Evolutionary conservation across 2,113 vertebrate species (phyloP).

Genomic region (Hippocampus comes): DNA sequence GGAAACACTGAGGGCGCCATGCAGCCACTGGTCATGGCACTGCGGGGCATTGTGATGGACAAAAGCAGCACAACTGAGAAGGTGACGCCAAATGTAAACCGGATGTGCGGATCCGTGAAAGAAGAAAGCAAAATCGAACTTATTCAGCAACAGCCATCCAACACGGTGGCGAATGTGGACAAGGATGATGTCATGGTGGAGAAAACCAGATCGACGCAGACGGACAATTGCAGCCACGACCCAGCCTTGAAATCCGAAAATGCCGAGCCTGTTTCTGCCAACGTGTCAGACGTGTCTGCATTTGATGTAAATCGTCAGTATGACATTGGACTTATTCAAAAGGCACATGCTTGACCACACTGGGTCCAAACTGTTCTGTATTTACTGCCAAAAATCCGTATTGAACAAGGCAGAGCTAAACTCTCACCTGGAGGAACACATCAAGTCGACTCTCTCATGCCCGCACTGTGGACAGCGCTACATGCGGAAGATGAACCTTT

Average conservation of each 20-base stretch:
- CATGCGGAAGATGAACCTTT: slow-evolving; percentile 84
- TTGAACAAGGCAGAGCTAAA: slow-evolving; percentile 86
- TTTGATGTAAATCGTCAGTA: slow-evolving; percentile 44
- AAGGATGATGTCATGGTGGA: slow-evolving; percentile 38
- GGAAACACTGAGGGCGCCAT: slow-evolving; percentile 70
- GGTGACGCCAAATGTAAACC: neutral
- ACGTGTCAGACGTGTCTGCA: neutral
- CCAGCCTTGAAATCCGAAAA: neutral
- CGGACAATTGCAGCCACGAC: neutral
- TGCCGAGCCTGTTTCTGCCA: slow-evolving; percentile 25
- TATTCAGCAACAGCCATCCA: slow-evolving; percentile 5
- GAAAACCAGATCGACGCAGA: neutral
- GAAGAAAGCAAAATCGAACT: slow-evolving; percentile 21
- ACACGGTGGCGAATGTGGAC: neutral
- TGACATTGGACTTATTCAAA: slow-evolving; percentile 36
- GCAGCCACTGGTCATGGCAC: slow-evolving; percentile 55
- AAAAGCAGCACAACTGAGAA: slow-evolving; percentile 26
- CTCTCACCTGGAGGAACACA: slow-evolving; percentile 84
- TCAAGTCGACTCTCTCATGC: slow-evolving; percentile 82
- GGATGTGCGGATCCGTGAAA: slow-evolving; percentile 31
- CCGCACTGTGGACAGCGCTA: slow-evolving; percentile 88
- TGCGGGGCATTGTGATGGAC: slow-evolving; percentile 71
- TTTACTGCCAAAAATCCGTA: slow-evolving; percentile 77
- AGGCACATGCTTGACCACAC: slow-evolving; percentile 54
- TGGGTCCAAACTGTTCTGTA: slow-evolving; percentile 48